These are phyloP conservation scores for Jaculus jaculus DNA, from an alignment of 2,113 vertebrate species.

Conservation along the genomic window DNA sequence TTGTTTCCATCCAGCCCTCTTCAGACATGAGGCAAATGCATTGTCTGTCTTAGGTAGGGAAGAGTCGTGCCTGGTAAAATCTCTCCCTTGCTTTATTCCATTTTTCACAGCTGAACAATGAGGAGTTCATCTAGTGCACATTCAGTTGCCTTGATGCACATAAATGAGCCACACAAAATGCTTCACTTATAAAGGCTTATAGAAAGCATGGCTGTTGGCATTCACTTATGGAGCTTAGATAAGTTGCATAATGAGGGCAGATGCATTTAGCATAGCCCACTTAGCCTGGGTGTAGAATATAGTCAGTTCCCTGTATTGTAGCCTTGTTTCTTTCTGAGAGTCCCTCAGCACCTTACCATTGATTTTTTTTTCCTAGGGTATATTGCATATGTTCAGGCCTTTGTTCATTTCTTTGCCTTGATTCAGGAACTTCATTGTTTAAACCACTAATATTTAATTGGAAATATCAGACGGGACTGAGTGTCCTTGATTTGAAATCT, in stretches of 20 bases:
- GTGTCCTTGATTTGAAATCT: slow-evolving; percentile 54
- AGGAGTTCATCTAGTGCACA: not conserved
- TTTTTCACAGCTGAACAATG: not conserved
- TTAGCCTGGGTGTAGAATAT: not conserved
- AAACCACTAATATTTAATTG: slow-evolving; percentile 45
- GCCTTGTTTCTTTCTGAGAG: not conserved
- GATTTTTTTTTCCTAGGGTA: not conserved
- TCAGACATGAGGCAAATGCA: not conserved
- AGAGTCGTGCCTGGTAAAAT: not conserved
- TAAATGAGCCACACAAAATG: not conserved
- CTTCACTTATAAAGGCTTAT: not conserved
- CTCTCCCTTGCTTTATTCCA: not conserved
- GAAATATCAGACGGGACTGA: slow-evolving; percentile 22
- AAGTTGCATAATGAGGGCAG: not conserved
- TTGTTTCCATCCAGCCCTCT: not conserved
- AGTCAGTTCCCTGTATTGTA: not conserved
- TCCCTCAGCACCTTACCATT: not conserved
- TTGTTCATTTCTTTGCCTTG: slow-evolving; percentile 30
- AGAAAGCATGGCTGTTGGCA: not conserved
- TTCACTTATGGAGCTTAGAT: not conserved
- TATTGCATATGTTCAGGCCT: not conserved
- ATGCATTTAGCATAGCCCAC: not conserved
- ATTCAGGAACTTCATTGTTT: slow-evolving; percentile 5
- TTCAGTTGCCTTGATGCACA: not conserved
- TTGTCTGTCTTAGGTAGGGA: too few relatives aligned